Conservation (phyloP, 2,888 invertebrate species). For the Bruchidius siliquastri region DNA sequence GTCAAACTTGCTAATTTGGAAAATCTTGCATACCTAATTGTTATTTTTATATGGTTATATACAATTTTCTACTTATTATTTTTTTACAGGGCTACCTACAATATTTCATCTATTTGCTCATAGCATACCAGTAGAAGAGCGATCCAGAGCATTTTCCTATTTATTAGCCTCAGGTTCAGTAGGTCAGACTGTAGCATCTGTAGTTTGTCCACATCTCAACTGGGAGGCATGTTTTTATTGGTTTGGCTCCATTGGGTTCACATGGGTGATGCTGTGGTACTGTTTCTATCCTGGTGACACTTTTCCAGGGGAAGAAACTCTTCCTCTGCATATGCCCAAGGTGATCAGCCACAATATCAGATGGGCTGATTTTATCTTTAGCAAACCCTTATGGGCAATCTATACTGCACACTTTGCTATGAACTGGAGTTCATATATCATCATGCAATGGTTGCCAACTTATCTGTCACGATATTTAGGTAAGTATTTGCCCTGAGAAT, state of each 20-base stretch:
- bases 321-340: conserved; percentile 57
- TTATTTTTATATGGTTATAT: too few relatives aligned
- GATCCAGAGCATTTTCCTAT: conserved; percentile 69
- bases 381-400: conserved; percentile 69
- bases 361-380: conserved; percentile 62
- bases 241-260: conserved; percentile 63
- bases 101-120: conserved; percentile 73
- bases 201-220: conserved; percentile 64
- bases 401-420: conserved; percentile 73
- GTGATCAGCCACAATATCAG: conserved; percentile 52
- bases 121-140: conserved; percentile 65
- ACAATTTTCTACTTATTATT: neutral
- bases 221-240: conserved; percentile 66
- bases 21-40: too few relatives aligned
- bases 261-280: conserved; percentile 64
- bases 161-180: conserved; percentile 68
- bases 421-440: conserved; percentile 77
- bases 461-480: conserved; percentile 58
- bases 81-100: conserved; percentile 62
- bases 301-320: conserved; percentile 49
- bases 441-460: conserved; percentile 76
- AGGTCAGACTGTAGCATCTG: conserved; percentile 68
- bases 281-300: conserved; percentile 56
- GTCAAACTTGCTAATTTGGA: too few relatives aligned
- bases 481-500: neutral